These are phyloP conservation scores for Drepana arcuata DNA, from an alignment of 1,140 invertebrate species.

Conservation along the genomic window DNA sequence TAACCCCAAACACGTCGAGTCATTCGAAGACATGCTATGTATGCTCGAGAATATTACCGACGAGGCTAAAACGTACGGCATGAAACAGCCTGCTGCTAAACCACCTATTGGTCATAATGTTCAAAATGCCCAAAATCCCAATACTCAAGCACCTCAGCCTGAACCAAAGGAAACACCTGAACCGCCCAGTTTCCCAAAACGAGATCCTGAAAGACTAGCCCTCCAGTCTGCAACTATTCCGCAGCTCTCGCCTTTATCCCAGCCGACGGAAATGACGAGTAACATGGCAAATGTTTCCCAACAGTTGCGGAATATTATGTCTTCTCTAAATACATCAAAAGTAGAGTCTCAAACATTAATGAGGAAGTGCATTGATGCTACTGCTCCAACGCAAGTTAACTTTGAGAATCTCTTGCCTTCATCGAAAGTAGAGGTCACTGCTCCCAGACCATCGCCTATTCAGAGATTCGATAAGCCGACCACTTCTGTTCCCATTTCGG, in stretches of 20 bases:
- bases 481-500: constrained; percentile 26
- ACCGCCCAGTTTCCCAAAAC: constrained; percentile 30
- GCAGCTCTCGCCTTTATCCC: constrained; percentile 79
- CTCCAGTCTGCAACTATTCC: constrained; percentile 72
- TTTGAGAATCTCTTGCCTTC: constrained; percentile 68
- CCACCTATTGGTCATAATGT: constrained; percentile 7
- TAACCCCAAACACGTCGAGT: constrained; percentile 72
- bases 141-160: constrained; percentile 29
- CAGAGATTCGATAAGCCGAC: constrained; percentile 55
- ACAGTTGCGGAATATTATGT: constrained; percentile 76
- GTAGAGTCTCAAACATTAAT: constrained; percentile 49
- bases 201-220: constrained; percentile 42
- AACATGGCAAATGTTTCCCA: constrained; percentile 81
- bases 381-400: constrained; percentile 67
- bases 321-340: constrained; percentile 71
- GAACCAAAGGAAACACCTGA: constrained; percentile 48
- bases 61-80: constrained; percentile 51
- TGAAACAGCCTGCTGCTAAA: constrained; percentile 44
- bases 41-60: constrained; percentile 78
- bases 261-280: constrained; percentile 79
- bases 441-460: constrained; percentile 47
- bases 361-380: constrained; percentile 54
- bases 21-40: constrained; percentile 78
- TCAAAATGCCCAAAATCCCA: constrained; percentile 21
- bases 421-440: constrained; percentile 64